These are phyloP conservation scores for Eumaeus atala DNA, from an alignment of 1,140 invertebrate species.

Conservation along the genomic window DNA sequence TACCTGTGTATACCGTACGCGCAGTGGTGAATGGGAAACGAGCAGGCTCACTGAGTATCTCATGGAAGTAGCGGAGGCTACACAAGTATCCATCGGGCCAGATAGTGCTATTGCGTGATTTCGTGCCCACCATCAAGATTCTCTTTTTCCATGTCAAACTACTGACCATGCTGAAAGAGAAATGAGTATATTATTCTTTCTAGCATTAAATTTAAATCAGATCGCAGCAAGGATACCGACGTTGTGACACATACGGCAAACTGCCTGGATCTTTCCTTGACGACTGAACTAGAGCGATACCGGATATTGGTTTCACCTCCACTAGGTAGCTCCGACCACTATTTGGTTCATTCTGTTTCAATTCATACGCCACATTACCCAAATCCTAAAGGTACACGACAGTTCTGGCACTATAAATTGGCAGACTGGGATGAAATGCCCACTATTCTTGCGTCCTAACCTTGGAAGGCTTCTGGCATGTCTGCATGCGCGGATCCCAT, in stretches of 20 bases:
- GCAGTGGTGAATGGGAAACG: too few relatives aligned
- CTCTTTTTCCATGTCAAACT: not conserved
- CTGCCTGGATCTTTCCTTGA: constrained; percentile 25
- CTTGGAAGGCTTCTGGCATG: too few relatives aligned
- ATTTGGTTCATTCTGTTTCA: too few relatives aligned
- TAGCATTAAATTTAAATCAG: constrained; percentile 16
- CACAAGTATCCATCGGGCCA: too few relatives aligned
- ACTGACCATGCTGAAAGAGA: not conserved
- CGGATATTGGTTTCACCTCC: constrained; percentile 13
- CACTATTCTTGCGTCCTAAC: not conserved
- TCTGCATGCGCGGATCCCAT: too few relatives aligned
- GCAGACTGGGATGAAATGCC: too few relatives aligned
- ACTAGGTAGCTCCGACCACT: constrained; percentile 3
- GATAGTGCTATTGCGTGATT: too few relatives aligned
- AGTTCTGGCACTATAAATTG: not conserved
- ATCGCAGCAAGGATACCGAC: constrained; percentile 20
- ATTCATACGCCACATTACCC: not conserved
- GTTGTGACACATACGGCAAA: constrained; percentile 15
- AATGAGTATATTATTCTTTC: not conserved
- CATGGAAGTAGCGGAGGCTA: too few relatives aligned
- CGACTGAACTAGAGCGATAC: constrained; percentile 22
- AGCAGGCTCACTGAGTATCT: too few relatives aligned
- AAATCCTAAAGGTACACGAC: not conserved
- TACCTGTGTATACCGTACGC: too few relatives aligned
- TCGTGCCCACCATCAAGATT: not conserved